phyloP scores from a whole-genome alignment of 2,113 vertebrate genomes.

The Calidris pugnax region DNA sequence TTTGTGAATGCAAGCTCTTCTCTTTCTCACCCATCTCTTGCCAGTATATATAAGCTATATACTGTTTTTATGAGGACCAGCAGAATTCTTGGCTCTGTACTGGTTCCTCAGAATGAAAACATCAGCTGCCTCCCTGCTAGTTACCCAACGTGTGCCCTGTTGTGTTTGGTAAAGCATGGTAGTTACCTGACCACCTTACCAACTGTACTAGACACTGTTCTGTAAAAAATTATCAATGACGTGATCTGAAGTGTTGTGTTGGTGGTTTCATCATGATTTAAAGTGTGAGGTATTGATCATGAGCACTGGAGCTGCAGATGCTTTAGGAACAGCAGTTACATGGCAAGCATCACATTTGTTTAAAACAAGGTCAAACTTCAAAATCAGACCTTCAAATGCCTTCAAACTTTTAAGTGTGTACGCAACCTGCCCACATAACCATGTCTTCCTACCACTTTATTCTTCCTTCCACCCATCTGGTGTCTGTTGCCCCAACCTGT shows the following conservation, averaged over 20 bases:
- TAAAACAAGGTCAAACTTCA: not conserved
- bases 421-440: not conserved
- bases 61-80: not conserved
- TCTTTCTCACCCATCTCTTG: not conserved
- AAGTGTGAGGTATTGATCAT: not conserved
- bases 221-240: not conserved
- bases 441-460: not conserved
- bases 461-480: not conserved
- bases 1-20: not conserved
- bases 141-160: not conserved
- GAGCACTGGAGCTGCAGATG: not conserved
- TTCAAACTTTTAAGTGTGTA: not conserved
- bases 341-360: not conserved
- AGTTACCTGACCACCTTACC: not conserved
- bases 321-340: not conserved
- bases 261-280: not conserved
- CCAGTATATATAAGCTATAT: not conserved
- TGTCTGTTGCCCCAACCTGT: constrained; percentile 22
- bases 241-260: not conserved
- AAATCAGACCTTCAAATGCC: not conserved
- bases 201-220: not conserved
- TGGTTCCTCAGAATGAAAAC: not conserved
- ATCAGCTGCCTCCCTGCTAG: not conserved
- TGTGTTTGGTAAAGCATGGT: not conserved
- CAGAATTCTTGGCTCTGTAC: not conserved